Base-by-base conservation (phyloP, 2,888 invertebrate species). In the Cetonia aurata region DNA sequence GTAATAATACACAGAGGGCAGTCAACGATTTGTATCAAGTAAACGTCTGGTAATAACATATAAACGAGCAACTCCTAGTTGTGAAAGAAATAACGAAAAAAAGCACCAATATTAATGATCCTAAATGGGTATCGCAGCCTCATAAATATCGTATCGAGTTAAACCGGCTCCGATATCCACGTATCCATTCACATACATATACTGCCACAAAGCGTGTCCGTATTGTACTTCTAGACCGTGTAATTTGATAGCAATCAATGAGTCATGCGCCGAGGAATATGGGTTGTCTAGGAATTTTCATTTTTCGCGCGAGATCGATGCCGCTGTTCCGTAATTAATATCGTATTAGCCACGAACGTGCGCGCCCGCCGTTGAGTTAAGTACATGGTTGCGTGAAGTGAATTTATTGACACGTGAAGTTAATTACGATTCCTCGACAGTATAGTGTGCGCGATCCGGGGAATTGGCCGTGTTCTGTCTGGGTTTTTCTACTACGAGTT, bases 331-430 rank as follows among this genome's bases (percentile, higher is more conserved):
- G 50, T 50, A 65, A 65, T 65, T 65, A 65, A 65, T 65, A 65
- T 65, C 62, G 37, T 65, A 65, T 65, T 65, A 65, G 62, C 62
- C 19, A 48, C 37, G 50, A 65, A 52, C 50, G 50, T 48, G 19
- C 25, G 25, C 37, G 42, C 57, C 42, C 57, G 57, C 57, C 33
- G 12, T 10, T 42, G 55, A 25, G 12, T 37, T 62, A 65, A 65
- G 62, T 50, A 65, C 62, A 65, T 41, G 62, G 37, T 65, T 52
- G 62, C 62, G 62, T 65, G 62, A 50, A 65, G 62, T 50, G 62
- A 65, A 65, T 65, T 65, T 65, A 65, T 65, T 65, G 48, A 41
- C 62, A 65, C 62, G 62, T 65, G 62, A 65, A 50, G 62, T 52
- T 65, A 65, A 65, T 65, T 65, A 52, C 62, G 50, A 65, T 65